phyloP scores from a whole-genome alignment of 2,888 invertebrate species.

The Heliconius sara region DNA sequence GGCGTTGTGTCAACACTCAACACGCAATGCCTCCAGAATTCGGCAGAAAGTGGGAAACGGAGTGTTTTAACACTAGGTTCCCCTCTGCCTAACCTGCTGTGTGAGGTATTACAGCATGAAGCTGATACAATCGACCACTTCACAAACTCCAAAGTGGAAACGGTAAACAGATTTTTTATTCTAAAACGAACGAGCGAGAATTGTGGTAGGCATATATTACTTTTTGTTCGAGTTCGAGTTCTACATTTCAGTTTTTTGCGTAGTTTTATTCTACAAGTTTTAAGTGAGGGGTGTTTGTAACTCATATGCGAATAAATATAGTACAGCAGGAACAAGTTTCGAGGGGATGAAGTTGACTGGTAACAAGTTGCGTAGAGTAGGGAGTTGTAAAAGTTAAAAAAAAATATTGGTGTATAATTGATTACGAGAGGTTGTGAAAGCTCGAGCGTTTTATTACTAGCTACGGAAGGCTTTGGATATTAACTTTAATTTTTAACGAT shows the following conservation, averaged over 20 bases:
- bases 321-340: slow-evolving; percentile 10
- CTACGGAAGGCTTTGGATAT: background rate
- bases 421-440: background rate
- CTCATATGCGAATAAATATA: slow-evolving; percentile 23
- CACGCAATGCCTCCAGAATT: no score
- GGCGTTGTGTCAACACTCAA: no score
- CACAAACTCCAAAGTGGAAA: background rate
- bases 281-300: slow-evolving; percentile 22
- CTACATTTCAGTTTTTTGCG: slow-evolving; percentile 22
- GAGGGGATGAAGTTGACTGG: slow-evolving; percentile 13
- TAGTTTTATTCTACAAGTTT: slow-evolving; percentile 22
- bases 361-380: slow-evolving; percentile 14
- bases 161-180: slow-evolving; percentile 19
- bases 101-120: no score
- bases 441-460: background rate
- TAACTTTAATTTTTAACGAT: background rate
- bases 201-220: slow-evolving; percentile 19
- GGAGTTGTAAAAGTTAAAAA: slow-evolving; percentile 4
- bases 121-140: background rate
- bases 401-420: slow-evolving; percentile 7
- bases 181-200: slow-evolving; percentile 11
- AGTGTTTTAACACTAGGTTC: no score
- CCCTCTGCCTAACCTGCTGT: no score
- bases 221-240: slow-evolving; percentile 24
- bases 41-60: no score